phyloP scores from a whole-genome alignment of 2,113 vertebrate species.

The Podarcis raffonei region DNA sequence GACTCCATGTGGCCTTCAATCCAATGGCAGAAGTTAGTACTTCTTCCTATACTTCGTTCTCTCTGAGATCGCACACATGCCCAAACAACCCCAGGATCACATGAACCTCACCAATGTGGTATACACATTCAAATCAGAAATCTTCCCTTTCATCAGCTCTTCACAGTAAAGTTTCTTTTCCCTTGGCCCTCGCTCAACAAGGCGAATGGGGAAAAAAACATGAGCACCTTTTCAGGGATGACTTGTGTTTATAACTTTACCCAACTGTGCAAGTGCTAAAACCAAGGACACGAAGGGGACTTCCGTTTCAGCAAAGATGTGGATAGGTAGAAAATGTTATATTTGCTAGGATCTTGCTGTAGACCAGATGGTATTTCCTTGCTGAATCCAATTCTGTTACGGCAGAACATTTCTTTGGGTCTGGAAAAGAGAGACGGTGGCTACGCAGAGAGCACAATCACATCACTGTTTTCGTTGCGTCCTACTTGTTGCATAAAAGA shows the following conservation, averaged over 20 bases:
- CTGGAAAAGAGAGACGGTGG: background rate
- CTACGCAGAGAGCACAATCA: conserved; percentile 43
- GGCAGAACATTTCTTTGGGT: background rate
- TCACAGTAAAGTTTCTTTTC: background rate
- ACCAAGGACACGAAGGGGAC: background rate
- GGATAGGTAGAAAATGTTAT: background rate
- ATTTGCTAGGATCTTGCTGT: background rate
- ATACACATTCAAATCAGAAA: background rate
- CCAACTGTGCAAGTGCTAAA: background rate
- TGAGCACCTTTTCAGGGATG: background rate
- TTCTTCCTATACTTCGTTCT: too few species aligned
- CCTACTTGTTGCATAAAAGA: conserved; percentile 21
- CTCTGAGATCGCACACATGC: too few species aligned
- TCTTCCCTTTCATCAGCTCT: background rate
- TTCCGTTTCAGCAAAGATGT: background rate
- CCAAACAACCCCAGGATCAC: too few species aligned
- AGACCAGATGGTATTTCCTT: background rate
- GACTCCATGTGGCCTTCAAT: too few species aligned
- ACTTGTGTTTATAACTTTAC: background rate
- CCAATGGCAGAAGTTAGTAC: too few species aligned
- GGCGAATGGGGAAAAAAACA: too few species aligned
- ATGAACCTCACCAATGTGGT: too few species aligned
- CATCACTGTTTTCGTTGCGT: conserved; percentile 6
- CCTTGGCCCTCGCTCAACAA: too few species aligned
- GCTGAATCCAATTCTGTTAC: conserved; percentile 26